These are phyloP conservation scores for Protaetia brevitarsis DNA, from an alignment of 1,140 invertebrate species.

Conservation along the genomic window DNA sequence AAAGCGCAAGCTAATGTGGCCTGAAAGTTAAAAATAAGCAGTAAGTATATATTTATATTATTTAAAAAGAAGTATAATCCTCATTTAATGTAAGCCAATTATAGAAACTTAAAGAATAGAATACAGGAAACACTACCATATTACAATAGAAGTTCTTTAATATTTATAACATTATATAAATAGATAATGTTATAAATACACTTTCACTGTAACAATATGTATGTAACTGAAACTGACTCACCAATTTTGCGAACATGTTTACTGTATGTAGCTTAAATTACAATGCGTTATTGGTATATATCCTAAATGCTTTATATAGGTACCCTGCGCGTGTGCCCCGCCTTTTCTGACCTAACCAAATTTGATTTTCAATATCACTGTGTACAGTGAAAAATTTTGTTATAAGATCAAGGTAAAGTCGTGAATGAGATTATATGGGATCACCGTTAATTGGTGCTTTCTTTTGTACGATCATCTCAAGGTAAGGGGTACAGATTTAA, in stretches of 20 bases:
- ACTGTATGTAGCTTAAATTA: slow-evolving; percentile 33
- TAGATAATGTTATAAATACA: no score
- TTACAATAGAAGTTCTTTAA: no score
- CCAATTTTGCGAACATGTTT: slow-evolving; percentile 48
- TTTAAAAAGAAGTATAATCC: no score
- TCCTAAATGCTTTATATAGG: slow-evolving; percentile 44
- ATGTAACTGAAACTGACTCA: slow-evolving; percentile 40
- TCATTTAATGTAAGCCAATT: no score
- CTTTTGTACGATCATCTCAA: not conserved
- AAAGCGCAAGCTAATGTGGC: slow-evolving; percentile 41
- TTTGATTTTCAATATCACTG: slow-evolving; percentile 20
- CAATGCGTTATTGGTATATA: slow-evolving; percentile 33
- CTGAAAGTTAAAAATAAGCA: slow-evolving; percentile 31
- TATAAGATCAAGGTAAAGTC: slow-evolving; percentile 21
- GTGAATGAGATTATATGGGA: not conserved
- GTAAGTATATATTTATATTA: not conserved
- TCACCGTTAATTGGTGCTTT: not conserved
- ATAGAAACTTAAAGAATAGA: no score
- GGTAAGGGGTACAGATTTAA: slow-evolving; percentile 4
- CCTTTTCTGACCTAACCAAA: slow-evolving; percentile 33
- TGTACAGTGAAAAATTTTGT: slow-evolving; percentile 5
- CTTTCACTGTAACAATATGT: not conserved
- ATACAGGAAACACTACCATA: not conserved
- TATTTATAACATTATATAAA: not conserved
- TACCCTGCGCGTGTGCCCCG: no score